These are phyloP conservation scores for Omphaloscelis lunosa DNA, from an alignment of 2,888 invertebrate genomes.

Conservation along the genomic window DNA sequence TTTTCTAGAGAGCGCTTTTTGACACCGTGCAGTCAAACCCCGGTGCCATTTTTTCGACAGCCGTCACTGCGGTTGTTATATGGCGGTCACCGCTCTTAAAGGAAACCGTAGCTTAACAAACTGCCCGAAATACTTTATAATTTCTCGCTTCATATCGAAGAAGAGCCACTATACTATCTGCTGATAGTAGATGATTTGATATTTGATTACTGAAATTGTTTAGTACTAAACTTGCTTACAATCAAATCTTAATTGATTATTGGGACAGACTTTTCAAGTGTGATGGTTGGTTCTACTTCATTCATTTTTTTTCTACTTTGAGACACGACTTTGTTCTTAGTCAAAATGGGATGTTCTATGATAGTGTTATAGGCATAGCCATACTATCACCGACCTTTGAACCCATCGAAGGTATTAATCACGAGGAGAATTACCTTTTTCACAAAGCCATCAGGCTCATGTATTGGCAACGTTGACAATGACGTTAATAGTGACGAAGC, in stretches of 20 bases:
- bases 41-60: background rate
- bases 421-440: background rate
- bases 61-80: background rate
- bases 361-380: too few relatives aligned
- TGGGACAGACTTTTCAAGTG: background rate
- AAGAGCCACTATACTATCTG: background rate
- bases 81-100: background rate
- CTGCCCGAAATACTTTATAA: background rate
- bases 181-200: background rate
- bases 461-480: background rate
- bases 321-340: background rate
- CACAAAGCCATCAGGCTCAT: background rate
- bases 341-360: background rate
- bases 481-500: background rate
- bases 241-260: background rate
- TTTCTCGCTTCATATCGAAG: background rate
- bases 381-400: background rate
- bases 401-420: background rate
- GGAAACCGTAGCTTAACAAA: background rate
- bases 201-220: background rate
- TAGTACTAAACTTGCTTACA: background rate
- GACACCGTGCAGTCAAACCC: background rate
- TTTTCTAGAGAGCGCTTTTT: background rate
- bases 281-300: background rate
- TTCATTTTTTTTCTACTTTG: background rate